phyloP scores from a whole-genome alignment of 2,888 invertebrate species.

The Cheilosia vulpina region DNA sequence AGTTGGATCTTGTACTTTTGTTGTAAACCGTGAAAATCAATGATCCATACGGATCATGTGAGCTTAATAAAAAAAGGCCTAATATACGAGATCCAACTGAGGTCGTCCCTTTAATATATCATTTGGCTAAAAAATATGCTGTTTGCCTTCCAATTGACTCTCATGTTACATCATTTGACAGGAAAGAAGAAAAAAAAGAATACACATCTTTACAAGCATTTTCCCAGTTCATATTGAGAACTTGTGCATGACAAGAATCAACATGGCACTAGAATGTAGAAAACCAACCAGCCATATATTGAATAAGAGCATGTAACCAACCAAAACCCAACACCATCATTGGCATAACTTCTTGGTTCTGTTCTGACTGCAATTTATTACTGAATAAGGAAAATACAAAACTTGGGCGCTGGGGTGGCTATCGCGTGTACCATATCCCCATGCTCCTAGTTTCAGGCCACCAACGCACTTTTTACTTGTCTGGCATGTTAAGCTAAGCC shows the following conservation, averaged over 20 bases:
- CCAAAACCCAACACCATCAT: constrained; percentile 53
- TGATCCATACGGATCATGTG: no score
- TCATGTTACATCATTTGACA: no score
- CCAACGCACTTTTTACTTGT: constrained; percentile 49
- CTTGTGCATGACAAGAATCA: constrained; percentile 63
- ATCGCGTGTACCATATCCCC: constrained; percentile 10
- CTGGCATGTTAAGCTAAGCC: not conserved
- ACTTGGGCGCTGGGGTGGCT: not conserved
- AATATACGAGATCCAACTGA: no score
- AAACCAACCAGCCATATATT: constrained; percentile 35
- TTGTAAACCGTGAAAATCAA: no score
- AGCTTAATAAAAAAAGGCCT: no score
- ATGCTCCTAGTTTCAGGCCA: constrained; percentile 20
- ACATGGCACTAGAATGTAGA: constrained; percentile 53
- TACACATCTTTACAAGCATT: constrained; percentile 56
- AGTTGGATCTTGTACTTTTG: no score
- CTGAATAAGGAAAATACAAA: constrained; percentile 55
- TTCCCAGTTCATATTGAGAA: constrained; percentile 42
- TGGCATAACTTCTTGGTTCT: constrained; percentile 64
- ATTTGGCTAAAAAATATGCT: no score
- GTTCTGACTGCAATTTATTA: constrained; percentile 52
- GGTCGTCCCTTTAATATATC: no score
- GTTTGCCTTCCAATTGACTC: no score
- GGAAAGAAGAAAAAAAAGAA: not conserved
- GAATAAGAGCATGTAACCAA: constrained; percentile 48